Evolutionary conservation across 1,140 invertebrate genomes (phyloP).

Genomic region (Formica selysi): DNA sequence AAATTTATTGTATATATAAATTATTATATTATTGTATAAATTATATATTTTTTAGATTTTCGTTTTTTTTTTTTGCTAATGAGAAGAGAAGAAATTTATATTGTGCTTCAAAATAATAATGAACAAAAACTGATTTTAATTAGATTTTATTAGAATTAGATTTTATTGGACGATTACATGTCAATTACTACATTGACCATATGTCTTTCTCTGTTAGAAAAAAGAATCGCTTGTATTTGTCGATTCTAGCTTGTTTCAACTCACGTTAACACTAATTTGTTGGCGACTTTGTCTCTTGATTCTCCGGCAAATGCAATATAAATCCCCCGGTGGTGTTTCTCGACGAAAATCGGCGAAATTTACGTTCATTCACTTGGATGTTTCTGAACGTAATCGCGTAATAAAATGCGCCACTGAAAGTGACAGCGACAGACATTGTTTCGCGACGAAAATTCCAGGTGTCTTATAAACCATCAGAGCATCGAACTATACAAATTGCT

Average conservation of each 20-base stretch:
- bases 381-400: conserved; percentile 48
- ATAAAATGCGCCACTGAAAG: conserved; percentile 44
- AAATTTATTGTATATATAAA: too few relatives aligned
- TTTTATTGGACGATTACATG: neutral
- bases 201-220: neutral
- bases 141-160: neutral
- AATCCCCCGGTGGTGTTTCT: neutral
- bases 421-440: conserved; percentile 41
- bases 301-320: conserved; percentile 20
- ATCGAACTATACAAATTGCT: conserved; percentile 40
- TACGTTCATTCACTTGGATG: conserved; percentile 27
- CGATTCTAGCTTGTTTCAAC: neutral
- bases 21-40: too few relatives aligned
- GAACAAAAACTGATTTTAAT: neutral
- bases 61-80: too few relatives aligned
- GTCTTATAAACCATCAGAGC: conserved; percentile 39
- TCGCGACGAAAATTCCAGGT: conserved; percentile 50
- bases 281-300: neutral
- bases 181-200: conserved; percentile 18
- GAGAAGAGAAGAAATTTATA: too few relatives aligned
- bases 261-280: conserved; percentile 26
- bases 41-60: too few relatives aligned
- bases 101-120: neutral
- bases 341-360: conserved; percentile 51
- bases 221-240: neutral